These are phyloP conservation scores for Choloepus hoffmanni DNA, from an alignment of 2,113 vertebrate genomes.

Conservation along the genomic window DNA sequence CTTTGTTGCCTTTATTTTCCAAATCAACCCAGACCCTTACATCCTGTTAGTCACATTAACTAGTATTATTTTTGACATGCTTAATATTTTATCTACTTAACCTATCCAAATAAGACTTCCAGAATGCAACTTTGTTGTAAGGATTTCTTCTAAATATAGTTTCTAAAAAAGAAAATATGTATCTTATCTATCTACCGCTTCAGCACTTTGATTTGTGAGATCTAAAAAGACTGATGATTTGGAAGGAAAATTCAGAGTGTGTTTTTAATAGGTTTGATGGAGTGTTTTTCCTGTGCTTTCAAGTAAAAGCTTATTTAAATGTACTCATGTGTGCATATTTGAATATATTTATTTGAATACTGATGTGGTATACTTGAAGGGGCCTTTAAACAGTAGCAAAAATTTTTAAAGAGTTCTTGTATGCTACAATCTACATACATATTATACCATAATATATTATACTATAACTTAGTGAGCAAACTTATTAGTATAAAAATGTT, in stretches of 20 bases:
- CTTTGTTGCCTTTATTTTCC: not conserved
- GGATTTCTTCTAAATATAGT: not conserved
- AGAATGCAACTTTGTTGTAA: not conserved
- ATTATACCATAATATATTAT: not conserved
- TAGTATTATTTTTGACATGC: not conserved
- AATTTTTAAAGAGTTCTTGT: not conserved
- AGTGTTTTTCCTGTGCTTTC: not conserved
- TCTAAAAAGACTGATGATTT: not conserved
- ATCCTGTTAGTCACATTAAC: not conserved
- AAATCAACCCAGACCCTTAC: not conserved
- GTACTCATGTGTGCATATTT: not conserved
- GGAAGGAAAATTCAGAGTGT: not conserved
- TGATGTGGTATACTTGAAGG: not conserved
- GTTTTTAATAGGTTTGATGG: not conserved
- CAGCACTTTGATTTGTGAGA: not conserved
- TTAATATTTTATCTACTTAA: not conserved
- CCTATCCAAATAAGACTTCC: not conserved
- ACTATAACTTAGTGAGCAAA: too few species aligned
- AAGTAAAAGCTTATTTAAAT: not conserved
- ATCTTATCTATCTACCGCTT: not conserved
- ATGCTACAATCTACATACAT: not conserved
- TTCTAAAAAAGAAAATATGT: not conserved
- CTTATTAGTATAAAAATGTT: too few species aligned
- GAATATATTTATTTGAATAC: not conserved
- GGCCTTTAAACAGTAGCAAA: not conserved